Evolutionary conservation across 2,797 vertebrate genomes (phyloP).

Genomic region (Neosilurus hyrtlii): DNA sequence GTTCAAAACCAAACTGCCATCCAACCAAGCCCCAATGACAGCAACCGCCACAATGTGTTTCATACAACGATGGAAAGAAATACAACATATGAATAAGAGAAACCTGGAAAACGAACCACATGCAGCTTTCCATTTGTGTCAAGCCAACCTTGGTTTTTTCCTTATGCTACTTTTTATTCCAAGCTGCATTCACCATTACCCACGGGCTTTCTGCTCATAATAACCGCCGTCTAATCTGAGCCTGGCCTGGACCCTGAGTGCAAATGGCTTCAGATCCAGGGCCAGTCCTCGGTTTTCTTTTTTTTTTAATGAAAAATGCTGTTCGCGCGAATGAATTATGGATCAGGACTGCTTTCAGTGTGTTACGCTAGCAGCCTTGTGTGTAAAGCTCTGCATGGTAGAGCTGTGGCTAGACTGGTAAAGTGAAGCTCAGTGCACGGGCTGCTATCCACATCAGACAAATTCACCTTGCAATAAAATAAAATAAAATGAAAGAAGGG

Average conservation of each 20-base stretch:
- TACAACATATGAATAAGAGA: neutral
- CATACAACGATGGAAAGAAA: neutral
- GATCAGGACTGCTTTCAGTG: slow-evolving; percentile 33
- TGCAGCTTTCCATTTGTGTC: neutral
- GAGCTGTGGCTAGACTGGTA: neutral
- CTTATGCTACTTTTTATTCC: slow-evolving; percentile 26
- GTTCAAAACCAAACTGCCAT: neutral
- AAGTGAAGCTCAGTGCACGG: neutral
- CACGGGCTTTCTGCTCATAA: slow-evolving; percentile 12
- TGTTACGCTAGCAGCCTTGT: slow-evolving; percentile 17
- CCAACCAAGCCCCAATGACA: neutral
- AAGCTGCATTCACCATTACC: slow-evolving; percentile 10
- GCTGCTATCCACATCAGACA: neutral
- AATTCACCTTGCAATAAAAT: neutral
- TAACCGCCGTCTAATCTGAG: slow-evolving; percentile 26
- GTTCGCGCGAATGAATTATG: slow-evolving; percentile 42
- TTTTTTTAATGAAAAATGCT: slow-evolving; percentile 30
- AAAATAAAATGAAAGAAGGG: slow-evolving; percentile 11
- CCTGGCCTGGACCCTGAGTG: slow-evolving; percentile 21
- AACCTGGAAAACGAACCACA: neutral
- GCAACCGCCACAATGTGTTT: neutral
- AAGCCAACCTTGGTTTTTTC: slow-evolving; percentile 6
- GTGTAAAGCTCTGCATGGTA: neutral
- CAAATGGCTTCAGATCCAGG: slow-evolving; percentile 33
- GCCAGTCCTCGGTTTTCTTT: slow-evolving; percentile 1